Base-by-base conservation (phyloP, 2,797 vertebrate genomes). In the Tachyglossus aculeatus region DNA sequence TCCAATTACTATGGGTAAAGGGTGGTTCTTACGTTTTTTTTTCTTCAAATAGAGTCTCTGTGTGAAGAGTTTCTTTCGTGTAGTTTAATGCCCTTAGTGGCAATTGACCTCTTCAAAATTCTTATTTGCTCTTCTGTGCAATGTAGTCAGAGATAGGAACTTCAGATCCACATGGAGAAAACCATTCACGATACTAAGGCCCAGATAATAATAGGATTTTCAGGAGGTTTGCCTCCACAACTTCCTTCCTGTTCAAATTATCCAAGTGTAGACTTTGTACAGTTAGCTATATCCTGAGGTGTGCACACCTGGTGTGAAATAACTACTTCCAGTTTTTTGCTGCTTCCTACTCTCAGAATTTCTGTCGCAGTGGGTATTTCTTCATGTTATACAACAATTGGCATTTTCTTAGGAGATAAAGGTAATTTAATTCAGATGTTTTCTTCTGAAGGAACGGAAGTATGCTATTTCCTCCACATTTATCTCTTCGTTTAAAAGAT, bases 171-270 rank as follows among this genome's bases (percentile, higher is more conserved):
- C 78, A 63, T 94, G 93, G 90, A 86, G 90, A 93, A 93, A 90
- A 83, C 83, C 87, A 92, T 93, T 96, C 95, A 97, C 98, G 95
- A 90, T 95, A 92, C 88, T 93, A 91, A 93, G 91, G 89, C 91
- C 90, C 90, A 87, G 92, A 88, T 88, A 88, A 88, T n/a, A 82
- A 81, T 76, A 69, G 77, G 67, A 81, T 90, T 90, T 89, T 90
- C 80, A 83, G 86, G 79, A 86, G 81, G 81, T 71, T 80, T 84
- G 77, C 53, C 80, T 75, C 83, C 47, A 81, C 48, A 52, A 65
- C 74, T 83, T 77, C 81, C 79, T 88, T 86, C 86, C 83, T 71
- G 87, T 77, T 80, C 86, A 67, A 87, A 68, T 91, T 88, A 92
- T 88, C 89, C 91, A 88, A 88, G 73, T 86, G 81, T 83, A 84